These are phyloP conservation scores for Ostrea edulis DNA, from an alignment of 1,140 invertebrate species.

Conservation along the genomic window DNA sequence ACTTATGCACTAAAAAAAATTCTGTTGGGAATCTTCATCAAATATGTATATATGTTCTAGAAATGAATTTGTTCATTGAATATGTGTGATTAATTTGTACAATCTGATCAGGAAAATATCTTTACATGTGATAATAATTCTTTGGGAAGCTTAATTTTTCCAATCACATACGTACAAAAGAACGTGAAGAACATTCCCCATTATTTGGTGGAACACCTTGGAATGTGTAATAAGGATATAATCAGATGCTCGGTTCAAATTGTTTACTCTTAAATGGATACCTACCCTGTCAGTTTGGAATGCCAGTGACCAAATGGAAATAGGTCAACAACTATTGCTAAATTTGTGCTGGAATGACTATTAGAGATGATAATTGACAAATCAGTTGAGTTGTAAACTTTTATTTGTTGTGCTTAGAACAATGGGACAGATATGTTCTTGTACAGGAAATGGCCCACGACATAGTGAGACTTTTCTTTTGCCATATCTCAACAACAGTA, in stretches of 20 bases:
- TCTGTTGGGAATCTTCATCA: not conserved
- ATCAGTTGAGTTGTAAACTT: not conserved
- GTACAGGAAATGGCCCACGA: not conserved
- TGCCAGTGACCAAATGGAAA: not conserved
- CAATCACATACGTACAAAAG: not conserved
- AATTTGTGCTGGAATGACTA: not conserved
- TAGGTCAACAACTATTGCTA: not conserved
- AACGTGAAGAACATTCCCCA: not conserved
- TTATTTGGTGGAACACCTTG: not conserved
- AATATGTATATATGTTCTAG: not conserved
- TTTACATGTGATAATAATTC: not conserved
- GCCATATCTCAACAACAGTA: constrained; percentile 23
- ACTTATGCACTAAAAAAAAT: not conserved
- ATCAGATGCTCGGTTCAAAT: not conserved
- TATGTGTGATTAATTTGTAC: not conserved
- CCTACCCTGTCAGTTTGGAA: not conserved
- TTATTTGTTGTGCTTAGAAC: not conserved
- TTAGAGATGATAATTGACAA: not conserved
- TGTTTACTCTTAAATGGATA: constrained; percentile 15
- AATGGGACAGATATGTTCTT: constrained; percentile 22
- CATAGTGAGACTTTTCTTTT: constrained; percentile 8
- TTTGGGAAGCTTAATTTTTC: not conserved
- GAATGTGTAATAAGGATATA: not conserved
- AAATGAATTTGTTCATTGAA: not conserved
- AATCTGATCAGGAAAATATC: not conserved